A percentile compares a stretch with the other conserved stretches of the same genome.
phyloP scores from a whole-genome alignment of 2,797 vertebrate genomes.

The Peromyscus nudipes region DNA sequence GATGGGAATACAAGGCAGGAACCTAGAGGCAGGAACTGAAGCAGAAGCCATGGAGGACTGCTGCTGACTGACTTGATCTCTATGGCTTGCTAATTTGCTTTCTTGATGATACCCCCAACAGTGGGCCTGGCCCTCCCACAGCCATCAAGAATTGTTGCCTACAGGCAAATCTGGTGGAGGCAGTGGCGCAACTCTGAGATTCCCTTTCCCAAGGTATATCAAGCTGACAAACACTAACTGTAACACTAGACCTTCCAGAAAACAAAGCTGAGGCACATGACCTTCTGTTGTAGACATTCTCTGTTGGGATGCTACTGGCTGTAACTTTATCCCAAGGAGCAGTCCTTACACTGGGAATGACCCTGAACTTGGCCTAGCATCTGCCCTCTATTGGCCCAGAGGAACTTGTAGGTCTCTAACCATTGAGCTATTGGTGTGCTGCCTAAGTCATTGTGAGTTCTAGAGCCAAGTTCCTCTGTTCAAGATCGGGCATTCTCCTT shows the following conservation, averaged over 20 bases:
- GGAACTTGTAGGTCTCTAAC: neutral
- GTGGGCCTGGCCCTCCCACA: neutral
- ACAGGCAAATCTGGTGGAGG: neutral
- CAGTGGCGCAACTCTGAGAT: neutral
- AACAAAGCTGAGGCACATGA: neutral
- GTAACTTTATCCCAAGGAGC: neutral
- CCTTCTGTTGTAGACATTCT: neutral
- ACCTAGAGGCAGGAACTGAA: neutral
- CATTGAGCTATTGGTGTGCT: accelerated
- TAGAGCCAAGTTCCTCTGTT: neutral
- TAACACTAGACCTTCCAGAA: neutral
- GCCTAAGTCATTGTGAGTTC: neutral
- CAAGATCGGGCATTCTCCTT: neutral
- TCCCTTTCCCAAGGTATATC: neutral
- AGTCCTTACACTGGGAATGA: neutral
- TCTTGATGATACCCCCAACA: neutral
- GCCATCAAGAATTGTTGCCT: neutral
- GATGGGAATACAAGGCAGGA: neutral
- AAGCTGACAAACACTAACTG: neutral
- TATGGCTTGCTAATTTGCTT: neutral
- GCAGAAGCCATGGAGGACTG: neutral
- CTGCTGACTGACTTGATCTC: neutral
- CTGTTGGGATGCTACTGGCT: neutral
- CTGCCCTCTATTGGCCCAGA: neutral
- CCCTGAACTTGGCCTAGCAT: neutral